phyloP scores from a whole-genome alignment of 2,888 invertebrate genomes.

The Archips crataeganus region DNA sequence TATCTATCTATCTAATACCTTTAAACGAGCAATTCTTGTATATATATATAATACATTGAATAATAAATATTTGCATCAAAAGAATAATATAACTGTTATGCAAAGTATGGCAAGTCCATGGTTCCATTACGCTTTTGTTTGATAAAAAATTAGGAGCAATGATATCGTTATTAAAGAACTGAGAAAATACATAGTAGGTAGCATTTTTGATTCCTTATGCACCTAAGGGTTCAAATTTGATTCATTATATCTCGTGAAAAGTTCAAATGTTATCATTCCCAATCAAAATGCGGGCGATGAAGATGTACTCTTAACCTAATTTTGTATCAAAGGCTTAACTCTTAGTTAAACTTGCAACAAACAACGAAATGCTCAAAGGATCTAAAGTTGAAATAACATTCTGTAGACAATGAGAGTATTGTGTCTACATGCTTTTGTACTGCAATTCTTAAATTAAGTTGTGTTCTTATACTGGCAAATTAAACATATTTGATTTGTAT shows the following conservation, averaged over 20 bases:
- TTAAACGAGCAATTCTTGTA: too few species aligned
- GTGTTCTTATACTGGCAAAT: background rate
- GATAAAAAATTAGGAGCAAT: background rate
- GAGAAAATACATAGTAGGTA: too few species aligned
- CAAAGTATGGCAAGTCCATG: too few species aligned
- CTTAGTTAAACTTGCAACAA: constrained; percentile 9
- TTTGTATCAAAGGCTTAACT: constrained; percentile 16
- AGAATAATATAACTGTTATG: too few species aligned
- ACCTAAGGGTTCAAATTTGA: background rate
- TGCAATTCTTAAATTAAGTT: background rate
- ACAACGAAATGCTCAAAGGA: constrained; percentile 17
- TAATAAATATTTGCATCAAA: too few species aligned
- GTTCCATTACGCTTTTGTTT: too few species aligned
- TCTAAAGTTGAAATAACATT: constrained; percentile 2
- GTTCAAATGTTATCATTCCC: constrained; percentile 10
- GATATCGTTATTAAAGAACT: background rate
- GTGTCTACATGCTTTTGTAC: background rate
- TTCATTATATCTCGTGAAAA: background rate
- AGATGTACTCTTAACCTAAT: constrained; percentile 14
- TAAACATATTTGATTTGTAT: background rate
- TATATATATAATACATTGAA: too few species aligned
- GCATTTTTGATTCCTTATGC: background rate
- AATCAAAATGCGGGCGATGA: constrained; percentile 24
- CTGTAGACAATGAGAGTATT: background rate
- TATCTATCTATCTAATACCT: too few species aligned